Evolutionary conservation across 2,797 vertebrate genomes (phyloP).

Genomic region (Vespertilio murinus): DNA sequence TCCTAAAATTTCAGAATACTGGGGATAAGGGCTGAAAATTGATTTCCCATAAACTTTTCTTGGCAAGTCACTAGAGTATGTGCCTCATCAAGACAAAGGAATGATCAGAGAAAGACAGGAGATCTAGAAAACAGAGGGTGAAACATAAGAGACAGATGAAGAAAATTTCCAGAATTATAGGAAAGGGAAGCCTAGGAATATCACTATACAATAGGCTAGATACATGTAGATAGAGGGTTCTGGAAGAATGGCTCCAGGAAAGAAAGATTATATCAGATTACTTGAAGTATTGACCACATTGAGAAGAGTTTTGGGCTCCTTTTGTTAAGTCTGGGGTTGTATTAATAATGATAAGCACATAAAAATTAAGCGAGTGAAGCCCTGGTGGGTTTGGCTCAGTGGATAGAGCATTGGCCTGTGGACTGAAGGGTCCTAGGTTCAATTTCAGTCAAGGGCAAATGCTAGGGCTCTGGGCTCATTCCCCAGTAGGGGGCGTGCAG

Average conservation of each 20-base stretch:
- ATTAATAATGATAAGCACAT: not conserved
- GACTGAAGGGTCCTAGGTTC: no score
- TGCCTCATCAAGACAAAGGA: not conserved
- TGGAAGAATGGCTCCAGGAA: not conserved
- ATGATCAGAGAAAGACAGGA: not conserved
- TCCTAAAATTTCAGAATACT: constrained; percentile 30
- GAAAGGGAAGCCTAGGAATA: constrained; percentile 12
- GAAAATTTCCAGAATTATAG: constrained; percentile 6
- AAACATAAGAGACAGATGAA: not conserved
- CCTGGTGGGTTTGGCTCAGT: no score
- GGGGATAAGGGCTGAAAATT: not conserved
- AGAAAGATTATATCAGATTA: constrained; percentile 17
- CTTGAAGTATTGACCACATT: not conserved
- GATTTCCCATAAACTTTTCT: not conserved
- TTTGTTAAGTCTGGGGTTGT: not conserved
- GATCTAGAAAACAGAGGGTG: not conserved
- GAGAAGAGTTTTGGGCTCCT: not conserved
- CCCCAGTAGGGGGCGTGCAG: no score
- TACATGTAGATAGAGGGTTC: not conserved
- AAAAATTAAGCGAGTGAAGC: constrained; percentile 8
- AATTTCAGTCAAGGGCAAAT: no score
- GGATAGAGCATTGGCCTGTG: no score
- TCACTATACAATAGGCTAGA: not conserved
- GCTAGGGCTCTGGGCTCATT: no score
- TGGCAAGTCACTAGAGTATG: not conserved